phyloP scores from a whole-genome alignment of 1,140 invertebrate genomes.

The Ectropis grisescens region DNA sequence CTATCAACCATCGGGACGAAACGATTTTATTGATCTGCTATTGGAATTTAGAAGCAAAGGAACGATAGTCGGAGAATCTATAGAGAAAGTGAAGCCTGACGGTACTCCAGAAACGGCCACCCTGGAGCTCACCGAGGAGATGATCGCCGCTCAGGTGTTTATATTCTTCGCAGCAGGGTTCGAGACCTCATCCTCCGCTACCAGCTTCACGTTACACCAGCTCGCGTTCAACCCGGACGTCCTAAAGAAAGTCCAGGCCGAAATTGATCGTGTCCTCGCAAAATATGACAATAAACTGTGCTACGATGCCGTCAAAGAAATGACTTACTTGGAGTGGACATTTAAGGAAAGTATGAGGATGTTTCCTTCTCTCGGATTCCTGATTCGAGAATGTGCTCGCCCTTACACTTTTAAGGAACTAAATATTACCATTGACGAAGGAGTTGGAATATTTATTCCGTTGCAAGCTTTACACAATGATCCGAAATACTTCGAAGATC shows the following conservation, averaged over 20 bases:
- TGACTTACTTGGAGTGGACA: slow-evolving; percentile 64
- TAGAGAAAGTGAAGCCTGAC: slow-evolving; percentile 5
- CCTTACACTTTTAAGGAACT: slow-evolving; percentile 2
- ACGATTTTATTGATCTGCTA: slow-evolving; percentile 13
- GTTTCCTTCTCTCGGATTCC: slow-evolving; percentile 43
- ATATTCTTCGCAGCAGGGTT: slow-evolving; percentile 14
- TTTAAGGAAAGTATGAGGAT: too few species aligned
- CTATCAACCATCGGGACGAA: too few species aligned
- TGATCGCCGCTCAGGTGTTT: slow-evolving; percentile 10
- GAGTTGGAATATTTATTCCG: background rate
- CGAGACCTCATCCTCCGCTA: slow-evolving; percentile 10
- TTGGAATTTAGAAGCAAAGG: slow-evolving; percentile 9
- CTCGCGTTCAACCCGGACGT: slow-evolving; percentile 6
- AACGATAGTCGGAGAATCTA: slow-evolving; percentile 5
- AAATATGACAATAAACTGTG: too few species aligned
- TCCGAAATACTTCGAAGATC: slow-evolving; percentile 4
- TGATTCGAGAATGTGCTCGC: slow-evolving; percentile 12
- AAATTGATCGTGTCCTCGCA: slow-evolving; percentile 8
- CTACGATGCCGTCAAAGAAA: slow-evolving; percentile 70
- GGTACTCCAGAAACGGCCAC: slow-evolving; percentile 1
- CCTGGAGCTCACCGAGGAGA: slow-evolving; percentile 2
- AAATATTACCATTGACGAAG: slow-evolving; percentile 1
- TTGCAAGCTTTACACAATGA: slow-evolving; percentile 6
- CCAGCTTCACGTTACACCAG: slow-evolving; percentile 9
- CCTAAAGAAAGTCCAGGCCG: slow-evolving; percentile 6